Conservation (phyloP, 2,797 vertebrate genomes). For the Arrhamphus sclerolepis region DNA sequence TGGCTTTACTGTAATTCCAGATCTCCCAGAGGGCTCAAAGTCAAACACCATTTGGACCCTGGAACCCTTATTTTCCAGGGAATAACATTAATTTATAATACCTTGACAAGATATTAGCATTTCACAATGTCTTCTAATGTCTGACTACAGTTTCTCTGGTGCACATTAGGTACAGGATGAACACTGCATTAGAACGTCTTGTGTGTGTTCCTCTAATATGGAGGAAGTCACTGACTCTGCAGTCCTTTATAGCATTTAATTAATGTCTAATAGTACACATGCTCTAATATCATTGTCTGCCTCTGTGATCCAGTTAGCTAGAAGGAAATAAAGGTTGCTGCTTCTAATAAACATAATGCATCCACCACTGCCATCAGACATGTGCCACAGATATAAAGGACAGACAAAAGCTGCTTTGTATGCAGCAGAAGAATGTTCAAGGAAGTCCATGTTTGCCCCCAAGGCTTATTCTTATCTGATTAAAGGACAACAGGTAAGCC, state of each 20-base stretch:
- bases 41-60: slow-evolving; percentile 41
- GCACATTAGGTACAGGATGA: not conserved
- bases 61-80: not conserved
- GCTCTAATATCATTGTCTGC: slow-evolving; percentile 16
- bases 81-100: slow-evolving; percentile 38
- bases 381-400: slow-evolving; percentile 35
- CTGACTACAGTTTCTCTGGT: slow-evolving; percentile 19
- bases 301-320: slow-evolving; percentile 55
- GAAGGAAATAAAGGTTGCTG: slow-evolving; percentile 44
- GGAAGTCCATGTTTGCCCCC: slow-evolving; percentile 59
- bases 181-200: not conserved
- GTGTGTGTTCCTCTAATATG: slow-evolving; percentile 10
- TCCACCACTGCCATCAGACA: slow-evolving; percentile 29
- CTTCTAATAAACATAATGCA: slow-evolving; percentile 52
- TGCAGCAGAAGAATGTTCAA: slow-evolving; percentile 63
- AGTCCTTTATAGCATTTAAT: not conserved
- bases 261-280: not conserved
- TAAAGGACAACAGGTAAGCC: slow-evolving; percentile 53
- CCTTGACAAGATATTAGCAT: not conserved
- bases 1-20: slow-evolving; percentile 41
- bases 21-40: slow-evolving; percentile 25
- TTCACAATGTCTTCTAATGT: slow-evolving; percentile 1
- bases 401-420: slow-evolving; percentile 71
- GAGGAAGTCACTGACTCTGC: slow-evolving; percentile 4
- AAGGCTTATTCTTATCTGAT: slow-evolving; percentile 74